Conservation (phyloP, 2,888 invertebrate genomes). For the Melangyna quadrimaculata region DNA sequence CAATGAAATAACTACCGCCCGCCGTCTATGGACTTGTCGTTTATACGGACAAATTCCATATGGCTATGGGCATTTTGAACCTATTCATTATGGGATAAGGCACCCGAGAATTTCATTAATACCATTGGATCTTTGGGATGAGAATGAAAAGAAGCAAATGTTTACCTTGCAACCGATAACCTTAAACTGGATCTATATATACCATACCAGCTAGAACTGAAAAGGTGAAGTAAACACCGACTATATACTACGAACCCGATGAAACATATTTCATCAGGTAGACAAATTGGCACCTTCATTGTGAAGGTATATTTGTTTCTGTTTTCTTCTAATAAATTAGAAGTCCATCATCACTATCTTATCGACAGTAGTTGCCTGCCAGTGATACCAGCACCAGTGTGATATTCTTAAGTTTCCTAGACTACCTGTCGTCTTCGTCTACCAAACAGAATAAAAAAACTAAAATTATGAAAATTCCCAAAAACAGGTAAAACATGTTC, state of each 20-base stretch:
- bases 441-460: not conserved
- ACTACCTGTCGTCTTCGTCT: constrained; percentile 57
- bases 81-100: constrained; percentile 70
- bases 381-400: constrained; percentile 8
- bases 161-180: constrained; percentile 55
- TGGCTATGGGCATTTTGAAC: constrained; percentile 36
- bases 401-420: constrained; percentile 29
- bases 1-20: constrained; percentile 37
- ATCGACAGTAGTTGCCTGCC: not conserved
- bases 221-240: constrained; percentile 16
- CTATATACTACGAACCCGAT: not conserved
- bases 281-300: constrained; percentile 67
- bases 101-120: constrained; percentile 68
- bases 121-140: constrained; percentile 22
- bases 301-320: constrained; percentile 15
- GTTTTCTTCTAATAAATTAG: constrained; percentile 27
- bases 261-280: constrained; percentile 49
- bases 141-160: constrained; percentile 24
- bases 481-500: constrained; percentile 59
- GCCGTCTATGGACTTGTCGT: not conserved
- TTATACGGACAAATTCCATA: not conserved
- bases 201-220: not conserved
- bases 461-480: constrained; percentile 36
- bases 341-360: constrained; percentile 44
- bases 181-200: constrained; percentile 33